Evolutionary conservation across 2,797 vertebrate species (phyloP).

Genomic region (Schizopygopsis malacanthus): DNA sequence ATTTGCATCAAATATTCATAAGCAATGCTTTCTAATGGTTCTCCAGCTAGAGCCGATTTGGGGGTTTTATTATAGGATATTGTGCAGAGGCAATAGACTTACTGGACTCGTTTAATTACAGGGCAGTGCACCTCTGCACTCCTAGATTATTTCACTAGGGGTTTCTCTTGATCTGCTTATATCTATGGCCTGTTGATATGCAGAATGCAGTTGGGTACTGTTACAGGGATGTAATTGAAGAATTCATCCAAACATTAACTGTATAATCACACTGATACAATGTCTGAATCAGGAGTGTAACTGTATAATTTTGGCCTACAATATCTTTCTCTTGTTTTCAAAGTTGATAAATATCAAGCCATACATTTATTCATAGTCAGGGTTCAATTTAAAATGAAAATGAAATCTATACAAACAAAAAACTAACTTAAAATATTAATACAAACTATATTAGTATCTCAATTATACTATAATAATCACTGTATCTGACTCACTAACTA

Average conservation of each 20-base stretch:
- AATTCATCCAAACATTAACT: background rate
- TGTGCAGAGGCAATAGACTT: conserved; percentile 63
- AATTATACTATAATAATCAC: background rate
- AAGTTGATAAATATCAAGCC: background rate
- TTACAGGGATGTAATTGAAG: background rate
- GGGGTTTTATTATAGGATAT: conserved; percentile 67
- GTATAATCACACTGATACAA: conserved; percentile 13
- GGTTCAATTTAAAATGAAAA: background rate
- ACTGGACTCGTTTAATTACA: conserved; percentile 59
- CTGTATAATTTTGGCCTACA: background rate
- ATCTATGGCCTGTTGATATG: conserved; percentile 20
- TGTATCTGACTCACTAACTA: background rate
- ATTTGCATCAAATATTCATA: conserved; percentile 82
- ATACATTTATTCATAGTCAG: background rate
- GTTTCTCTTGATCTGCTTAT: conserved; percentile 33
- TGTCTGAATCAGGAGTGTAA: background rate
- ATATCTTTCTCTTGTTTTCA: background rate
- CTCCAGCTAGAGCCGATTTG: conserved; percentile 67
- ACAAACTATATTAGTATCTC: background rate
- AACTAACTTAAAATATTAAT: background rate
- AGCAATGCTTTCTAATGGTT: conserved; percentile 62
- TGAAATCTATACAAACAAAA: no score
- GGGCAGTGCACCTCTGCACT: conserved; percentile 62
- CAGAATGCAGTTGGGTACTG: background rate
- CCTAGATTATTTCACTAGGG: conserved; percentile 10